Evolutionary conservation across 2,888 invertebrate genomes (phyloP), one percentile per base, ranked within the genome.

Genomic region (Morpho helenor): DNA sequence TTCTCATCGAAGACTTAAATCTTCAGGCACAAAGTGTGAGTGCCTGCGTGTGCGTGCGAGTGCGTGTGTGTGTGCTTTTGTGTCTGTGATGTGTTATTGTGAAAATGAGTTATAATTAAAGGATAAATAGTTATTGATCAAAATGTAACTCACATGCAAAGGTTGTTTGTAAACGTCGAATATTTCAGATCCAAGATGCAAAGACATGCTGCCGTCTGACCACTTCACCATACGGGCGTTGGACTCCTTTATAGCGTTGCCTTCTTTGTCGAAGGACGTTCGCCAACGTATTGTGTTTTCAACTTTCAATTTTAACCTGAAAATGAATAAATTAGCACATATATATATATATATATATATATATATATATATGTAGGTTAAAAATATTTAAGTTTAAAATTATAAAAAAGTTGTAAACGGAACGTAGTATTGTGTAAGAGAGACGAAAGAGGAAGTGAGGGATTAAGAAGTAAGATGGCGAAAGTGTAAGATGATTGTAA

Each of bases 281-380:
- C 97, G 93, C 99, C 99, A 99, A 8, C 99, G 93, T 54, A 99
- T 96, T 0, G 99, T 99, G 84, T 99, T 99, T 87, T 99, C 99
- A 8, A 99, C 97, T 87, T 97, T 97, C 43, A 97, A 84, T 84
- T 97, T 97, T 54, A 97, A 86, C 79, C 98, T 95, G 76, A 2
- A 68, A 56, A 49, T 45, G 52, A 60, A 58, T 47, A 16, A 2
- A 16, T 1, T 16, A 16, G 16, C 16, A 16, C 2, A 16, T 16
- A 16, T 16, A 16, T 16, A 16, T 16, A n/a, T n/a, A n/a, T n/a
- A n/a, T n/a, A n/a, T n/a, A n/a, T n/a, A n/a, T n/a, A n/a, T n/a
- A 56, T 48, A 9, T 23, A 22, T 56, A 57, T 9, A 4, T n/a
- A 3, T 5, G 1, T 4, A 43, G 10, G n/a, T n/a, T n/a, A n/a